Percentiles rank a stretch among this genome's conserved stretches.
Conservation (phyloP, 2,797 vertebrate species). For the Microhierax caerulescens region DNA sequence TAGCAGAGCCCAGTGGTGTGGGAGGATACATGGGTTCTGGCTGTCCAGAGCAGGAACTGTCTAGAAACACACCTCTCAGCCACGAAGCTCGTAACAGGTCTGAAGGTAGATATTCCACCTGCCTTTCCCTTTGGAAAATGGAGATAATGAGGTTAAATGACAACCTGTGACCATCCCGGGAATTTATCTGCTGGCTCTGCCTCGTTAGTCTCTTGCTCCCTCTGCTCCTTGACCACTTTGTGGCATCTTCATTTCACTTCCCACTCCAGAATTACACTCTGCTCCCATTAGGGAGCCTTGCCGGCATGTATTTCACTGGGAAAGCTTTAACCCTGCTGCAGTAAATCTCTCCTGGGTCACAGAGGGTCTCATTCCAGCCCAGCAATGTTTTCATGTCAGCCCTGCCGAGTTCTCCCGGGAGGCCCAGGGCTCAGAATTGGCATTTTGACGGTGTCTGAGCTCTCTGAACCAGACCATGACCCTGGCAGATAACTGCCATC, state of each 20-base stretch:
- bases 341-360: conserved; percentile 20
- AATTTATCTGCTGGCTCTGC: neutral
- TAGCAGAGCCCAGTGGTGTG: neutral
- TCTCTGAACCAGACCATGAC: neutral
- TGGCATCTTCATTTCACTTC: neutral
- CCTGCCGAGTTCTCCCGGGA: neutral
- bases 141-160: neutral
- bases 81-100: accelerated
- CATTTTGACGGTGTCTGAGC: neutral
- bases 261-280: neutral
- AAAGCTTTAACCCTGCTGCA: conserved; percentile 21
- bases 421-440: neutral
- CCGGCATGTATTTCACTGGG: neutral
- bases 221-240: neutral
- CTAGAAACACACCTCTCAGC: accelerated
- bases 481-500: neutral
- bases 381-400: neutral
- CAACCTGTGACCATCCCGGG: neutral
- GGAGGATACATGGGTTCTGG: neutral
- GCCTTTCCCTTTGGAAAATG: neutral
- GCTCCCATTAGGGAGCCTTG: neutral
- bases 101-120: accelerated
- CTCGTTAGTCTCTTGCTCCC: neutral
- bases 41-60: accelerated
- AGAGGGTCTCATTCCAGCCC: neutral